Evolutionary conservation across 2,888 invertebrate species (phyloP).

Genomic region (Coleophora flavipennella): DNA sequence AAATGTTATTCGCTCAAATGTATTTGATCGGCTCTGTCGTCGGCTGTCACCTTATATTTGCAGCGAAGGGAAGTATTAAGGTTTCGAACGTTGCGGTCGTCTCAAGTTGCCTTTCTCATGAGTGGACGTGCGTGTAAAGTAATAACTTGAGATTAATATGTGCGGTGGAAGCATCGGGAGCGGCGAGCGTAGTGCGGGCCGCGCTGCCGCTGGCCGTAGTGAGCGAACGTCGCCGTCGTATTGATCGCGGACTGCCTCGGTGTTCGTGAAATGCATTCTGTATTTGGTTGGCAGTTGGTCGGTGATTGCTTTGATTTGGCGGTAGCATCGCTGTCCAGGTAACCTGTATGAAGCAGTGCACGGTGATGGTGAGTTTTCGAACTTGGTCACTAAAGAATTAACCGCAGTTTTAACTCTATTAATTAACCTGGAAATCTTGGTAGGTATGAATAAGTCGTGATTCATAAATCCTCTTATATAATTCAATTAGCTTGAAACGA

Average conservation of each 20-base stretch:
- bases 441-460: no score
- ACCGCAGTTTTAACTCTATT: no score
- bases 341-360: slow-evolving; percentile 26
- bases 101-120: slow-evolving; percentile 72
- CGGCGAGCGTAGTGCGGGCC: slow-evolving; percentile 23
- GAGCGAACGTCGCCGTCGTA: slow-evolving; percentile 34
- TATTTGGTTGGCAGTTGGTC: slow-evolving; percentile 37
- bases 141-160: slow-evolving; percentile 68
- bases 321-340: slow-evolving; percentile 32
- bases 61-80: slow-evolving; percentile 72
- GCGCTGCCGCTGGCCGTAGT: slow-evolving; percentile 43
- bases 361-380: not conserved
- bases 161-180: slow-evolving; percentile 53
- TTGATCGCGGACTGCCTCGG: slow-evolving; percentile 57
- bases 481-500: no score
- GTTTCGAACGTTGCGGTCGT: slow-evolving; percentile 71
- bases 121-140: slow-evolving; percentile 70
- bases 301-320: slow-evolving; percentile 55
- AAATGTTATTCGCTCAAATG: slow-evolving; percentile 40
- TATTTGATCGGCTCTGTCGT: slow-evolving; percentile 47
- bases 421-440: no score
- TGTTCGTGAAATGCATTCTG: slow-evolving; percentile 51
- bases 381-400: no score
- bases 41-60: slow-evolving; percentile 68
- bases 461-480: no score